Base-by-base conservation (phyloP, 1,140 invertebrate genomes). In the Sarcophaga bullata region DNA sequence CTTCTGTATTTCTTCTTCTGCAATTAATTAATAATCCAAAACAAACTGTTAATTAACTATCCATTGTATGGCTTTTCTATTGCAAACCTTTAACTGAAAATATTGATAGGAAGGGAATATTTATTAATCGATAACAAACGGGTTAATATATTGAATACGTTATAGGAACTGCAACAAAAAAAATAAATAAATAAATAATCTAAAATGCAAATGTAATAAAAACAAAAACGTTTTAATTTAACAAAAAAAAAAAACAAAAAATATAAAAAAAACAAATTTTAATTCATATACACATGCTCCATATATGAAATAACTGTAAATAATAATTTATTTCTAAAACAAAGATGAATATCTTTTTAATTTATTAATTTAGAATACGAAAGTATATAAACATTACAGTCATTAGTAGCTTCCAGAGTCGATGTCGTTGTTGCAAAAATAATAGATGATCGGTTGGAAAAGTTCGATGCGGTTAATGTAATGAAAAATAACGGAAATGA, bases 201-300 rank as follows among this genome's bases (percentile, higher is more conserved):
- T 13, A 58, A 58, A 10, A 58, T 58, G 25, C 25, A 37, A 37
- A 37, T 37, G 25, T 11, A 68, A 68, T 19, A 68, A 52, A 52
- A 68, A 68, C 17, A 19, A 68, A 68, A 54, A 58, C n/a, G n/a
- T 58, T 58, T 15, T 15, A 58, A 58, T 58, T 6, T n/a, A 2
- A 58, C n/a, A 58, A 58, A 15, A 58, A 58, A 9, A 54, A 50
- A 50, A 6, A 68, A 19, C 8, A 17, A 8, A 52, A 52, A 68
- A 19, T 19, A 19, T 7, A 62, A 62, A 37, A 62, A 62, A 68
- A 68, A 68, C 9, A 0, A 25, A 68, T 68, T 68, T 68, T 68
- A 68, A 68, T 68, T 68, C 17, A 68, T 68, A 19, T 68, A 17
- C 62, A 68, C 62, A 68, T 68, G 62, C 62, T 58, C 54, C 54